These are phyloP conservation scores for Anolis carolinensis DNA, from an alignment of 2,113 vertebrate species.

Conservation along the genomic window DNA sequence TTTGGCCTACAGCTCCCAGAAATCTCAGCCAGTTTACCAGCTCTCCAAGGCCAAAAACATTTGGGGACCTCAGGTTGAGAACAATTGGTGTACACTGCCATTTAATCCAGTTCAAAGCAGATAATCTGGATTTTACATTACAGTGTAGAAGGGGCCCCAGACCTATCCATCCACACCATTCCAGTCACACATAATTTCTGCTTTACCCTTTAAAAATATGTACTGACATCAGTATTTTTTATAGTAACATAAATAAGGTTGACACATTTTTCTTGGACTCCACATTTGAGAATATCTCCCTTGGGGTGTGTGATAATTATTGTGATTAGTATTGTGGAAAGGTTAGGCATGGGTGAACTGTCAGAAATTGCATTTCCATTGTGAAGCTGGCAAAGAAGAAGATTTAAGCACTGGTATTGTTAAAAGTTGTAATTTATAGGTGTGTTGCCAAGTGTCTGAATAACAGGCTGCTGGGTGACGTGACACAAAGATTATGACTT, in stretches of 20 bases:
- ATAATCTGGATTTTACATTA: too few species aligned
- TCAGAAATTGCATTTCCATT: constrained; percentile 7
- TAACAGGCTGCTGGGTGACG: constrained; percentile 62
- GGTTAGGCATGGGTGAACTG: background rate
- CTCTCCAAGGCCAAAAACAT: too few species aligned
- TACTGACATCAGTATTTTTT: constrained; percentile 28
- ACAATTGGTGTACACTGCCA: too few species aligned
- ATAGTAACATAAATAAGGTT: constrained; percentile 11
- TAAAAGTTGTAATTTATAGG: constrained; percentile 54
- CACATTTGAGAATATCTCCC: constrained; percentile 33
- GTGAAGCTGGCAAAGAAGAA: constrained; percentile 24
- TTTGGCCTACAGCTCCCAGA: too few species aligned
- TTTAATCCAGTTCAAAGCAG: too few species aligned
- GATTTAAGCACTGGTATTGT: constrained; percentile 28
- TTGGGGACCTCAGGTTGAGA: too few species aligned
- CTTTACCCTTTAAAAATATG: background rate
- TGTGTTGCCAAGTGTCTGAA: constrained; percentile 36
- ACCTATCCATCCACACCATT: background rate
- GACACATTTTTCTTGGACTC: constrained; percentile 19
- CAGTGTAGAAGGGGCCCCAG: background rate
- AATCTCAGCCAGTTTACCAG: too few species aligned
- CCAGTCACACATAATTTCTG: background rate
- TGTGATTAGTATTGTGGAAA: constrained; percentile 33
- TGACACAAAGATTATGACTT: constrained; percentile 59
- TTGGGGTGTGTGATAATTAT: constrained; percentile 9